Conservation (phyloP, 2,113 vertebrate genomes). For the Gavia stellata region DNA sequence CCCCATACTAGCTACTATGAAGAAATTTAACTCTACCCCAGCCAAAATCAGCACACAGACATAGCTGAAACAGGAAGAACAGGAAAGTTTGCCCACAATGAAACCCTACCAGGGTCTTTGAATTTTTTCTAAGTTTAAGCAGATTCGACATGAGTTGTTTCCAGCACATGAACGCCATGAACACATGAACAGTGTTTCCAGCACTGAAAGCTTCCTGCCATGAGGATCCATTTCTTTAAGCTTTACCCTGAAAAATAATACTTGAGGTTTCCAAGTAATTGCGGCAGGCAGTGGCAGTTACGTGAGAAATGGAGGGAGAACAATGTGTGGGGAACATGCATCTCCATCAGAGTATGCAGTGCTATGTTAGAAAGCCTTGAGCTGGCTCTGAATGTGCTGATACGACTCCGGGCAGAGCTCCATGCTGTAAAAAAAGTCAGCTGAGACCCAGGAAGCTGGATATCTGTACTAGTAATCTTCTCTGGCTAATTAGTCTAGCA, state of each 20-base stretch:
- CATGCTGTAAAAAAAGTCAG: not conserved
- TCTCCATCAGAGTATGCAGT: not conserved
- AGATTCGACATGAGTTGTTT: not conserved
- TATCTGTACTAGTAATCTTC: not conserved
- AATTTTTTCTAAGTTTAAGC: not conserved
- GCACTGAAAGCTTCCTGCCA: not conserved
- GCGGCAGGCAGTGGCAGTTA: not conserved
- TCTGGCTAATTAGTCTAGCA: not conserved
- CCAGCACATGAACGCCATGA: not conserved
- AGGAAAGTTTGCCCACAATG: not conserved
- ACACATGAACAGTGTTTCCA: not conserved
- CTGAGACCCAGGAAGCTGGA: not conserved
- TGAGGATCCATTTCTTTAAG: not conserved
- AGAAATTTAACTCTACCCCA: not conserved
- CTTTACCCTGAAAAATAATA: not conserved
- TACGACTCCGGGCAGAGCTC: not conserved
- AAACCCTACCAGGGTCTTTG: not conserved
- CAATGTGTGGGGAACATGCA: accelerated
- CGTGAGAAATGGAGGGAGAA: not conserved
- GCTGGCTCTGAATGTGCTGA: not conserved
- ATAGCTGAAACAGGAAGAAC: not conserved
- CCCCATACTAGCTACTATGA: not conserved
- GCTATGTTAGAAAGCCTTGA: not conserved
- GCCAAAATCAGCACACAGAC: not conserved
- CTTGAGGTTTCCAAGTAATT: not conserved